Base-by-base conservation (phyloP, 1,140 invertebrate species). In the Babylonia areolata region DNA sequence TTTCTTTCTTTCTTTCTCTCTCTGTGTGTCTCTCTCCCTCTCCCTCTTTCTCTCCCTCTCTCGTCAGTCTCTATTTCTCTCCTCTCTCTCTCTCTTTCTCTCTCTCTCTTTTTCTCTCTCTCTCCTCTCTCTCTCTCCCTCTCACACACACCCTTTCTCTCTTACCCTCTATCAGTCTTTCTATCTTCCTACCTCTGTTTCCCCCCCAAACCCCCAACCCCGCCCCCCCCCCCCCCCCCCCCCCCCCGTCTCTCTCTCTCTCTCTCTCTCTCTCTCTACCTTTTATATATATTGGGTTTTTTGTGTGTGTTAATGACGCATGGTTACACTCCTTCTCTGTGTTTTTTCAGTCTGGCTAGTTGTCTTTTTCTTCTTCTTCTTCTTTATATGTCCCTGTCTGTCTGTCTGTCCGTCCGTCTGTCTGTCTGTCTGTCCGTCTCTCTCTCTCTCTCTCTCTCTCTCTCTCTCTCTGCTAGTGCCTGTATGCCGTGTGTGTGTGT, bases 71-170 rank as follows among this genome's bases (percentile, higher is more conserved):
- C 58, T 51, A 6, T 51, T 20, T 64, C 58, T 64, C 58, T 64
- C 58, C 28, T 23, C 23, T 23, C 58, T 81, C 40, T 81, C 35
- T 81, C n/a, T 37, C 35, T 81, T 9, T 81, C 40, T 39, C 31
- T 64, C 37, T 83, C 64, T 64, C 58, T 64, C 58, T 64, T 20
- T 64, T 20, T 64, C 58, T 64, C 58, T 64, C 58, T 80, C 78
- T 80, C 40, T 80, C 78, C 35, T 80, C 5, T 6, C 5, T 6
- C 42, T 46, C 42, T 80, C 28, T 54, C 51, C 51, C 46, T 85
- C 58, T 78, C 51, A 12, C 75, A 35, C 77, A 12, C 37, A 40
- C 51, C 64, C 37, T 37, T 46, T 85, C 85, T 58, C 42, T 54
- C 77, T 75, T 28, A 23, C 12, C 31, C n/a, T 46, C 46, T n/a